Conservation (phyloP, 2,888 invertebrate genomes). For the Amiota communis region DNA sequence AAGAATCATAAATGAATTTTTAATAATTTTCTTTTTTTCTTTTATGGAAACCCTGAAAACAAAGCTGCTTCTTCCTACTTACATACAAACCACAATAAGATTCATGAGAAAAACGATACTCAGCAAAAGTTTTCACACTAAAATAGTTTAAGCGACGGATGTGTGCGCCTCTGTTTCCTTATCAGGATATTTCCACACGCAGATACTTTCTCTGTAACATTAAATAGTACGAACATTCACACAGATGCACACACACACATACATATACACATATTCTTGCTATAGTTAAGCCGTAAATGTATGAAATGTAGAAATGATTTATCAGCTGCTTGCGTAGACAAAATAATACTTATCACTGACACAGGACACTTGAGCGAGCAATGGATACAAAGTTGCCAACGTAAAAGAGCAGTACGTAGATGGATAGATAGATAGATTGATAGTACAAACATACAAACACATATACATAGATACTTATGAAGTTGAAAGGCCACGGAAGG, state of each 20-base stretch:
- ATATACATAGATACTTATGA: no score
- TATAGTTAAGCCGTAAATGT: slow-evolving; percentile 14
- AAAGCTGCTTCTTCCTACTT: no score
- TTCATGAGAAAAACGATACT: no score
- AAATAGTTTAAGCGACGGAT: neutral
- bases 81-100: no score
- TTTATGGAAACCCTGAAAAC: no score
- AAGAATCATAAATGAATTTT: no score
- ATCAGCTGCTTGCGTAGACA: slow-evolving; percentile 42
- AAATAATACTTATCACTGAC: slow-evolving; percentile 36
- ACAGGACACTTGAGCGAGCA: slow-evolving; percentile 42
- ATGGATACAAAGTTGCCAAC: neutral
- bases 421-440: no score
- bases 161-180: slow-evolving; percentile 13
- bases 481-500: no score
- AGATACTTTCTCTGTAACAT: neutral
- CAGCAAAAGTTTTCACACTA: no score
- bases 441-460: no score
- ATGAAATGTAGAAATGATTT: slow-evolving; percentile 34
- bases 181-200: slow-evolving; percentile 19
- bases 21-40: no score
- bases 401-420: slow-evolving; percentile 9
- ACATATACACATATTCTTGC: neutral
- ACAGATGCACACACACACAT: slow-evolving; percentile 7
- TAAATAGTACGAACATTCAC: neutral